Conservation (phyloP, 1,140 invertebrate genomes). For the Colletes gigas region DNA sequence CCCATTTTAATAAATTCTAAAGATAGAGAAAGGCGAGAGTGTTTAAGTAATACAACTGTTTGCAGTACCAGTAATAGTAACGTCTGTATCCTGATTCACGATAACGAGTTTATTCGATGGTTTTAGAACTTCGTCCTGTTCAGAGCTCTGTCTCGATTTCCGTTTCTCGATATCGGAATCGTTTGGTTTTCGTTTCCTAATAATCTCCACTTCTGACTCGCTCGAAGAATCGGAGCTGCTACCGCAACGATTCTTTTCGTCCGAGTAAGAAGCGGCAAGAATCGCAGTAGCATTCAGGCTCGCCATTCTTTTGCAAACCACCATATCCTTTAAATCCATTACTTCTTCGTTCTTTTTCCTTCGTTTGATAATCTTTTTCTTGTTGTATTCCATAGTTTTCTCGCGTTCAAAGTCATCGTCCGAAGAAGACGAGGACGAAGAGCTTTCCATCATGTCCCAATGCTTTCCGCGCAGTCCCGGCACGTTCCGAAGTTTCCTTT, state of each 20-base stretch:
- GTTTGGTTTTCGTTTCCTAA: constrained; percentile 82
- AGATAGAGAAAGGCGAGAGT: neutral
- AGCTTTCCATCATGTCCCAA: constrained; percentile 87
- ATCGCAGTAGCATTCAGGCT: constrained; percentile 96
- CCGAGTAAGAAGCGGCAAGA: constrained; percentile 92
- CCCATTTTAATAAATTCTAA: constrained; percentile 4
- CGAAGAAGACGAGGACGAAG: constrained; percentile 81
- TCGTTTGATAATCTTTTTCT: constrained; percentile 75
- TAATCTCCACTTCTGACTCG: constrained; percentile 79
- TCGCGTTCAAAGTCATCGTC: constrained; percentile 81
- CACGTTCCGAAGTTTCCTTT: constrained; percentile 86
- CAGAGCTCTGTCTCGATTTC: constrained; percentile 80
- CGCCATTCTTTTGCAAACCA: constrained; percentile 94
- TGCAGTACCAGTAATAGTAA: constrained; percentile 87
- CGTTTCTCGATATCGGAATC: constrained; percentile 82
- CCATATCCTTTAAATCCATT: constrained; percentile 93
- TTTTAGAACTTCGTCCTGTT: constrained; percentile 76
- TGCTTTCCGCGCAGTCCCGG: constrained; percentile 90
- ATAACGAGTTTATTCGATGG: constrained; percentile 84
- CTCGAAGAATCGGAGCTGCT: constrained; percentile 82
- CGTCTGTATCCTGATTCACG: constrained; percentile 91
- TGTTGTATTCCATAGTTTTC: constrained; percentile 74
- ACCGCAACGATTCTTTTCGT: constrained; percentile 85
- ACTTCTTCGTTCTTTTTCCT: constrained; percentile 85
- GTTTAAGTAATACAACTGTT: constrained; percentile 31